A percentile compares a stretch with the other conserved stretches of the same genome.
Evolutionary conservation across 2,888 invertebrate genomes (phyloP).

Genomic region (Orthonevra nobilis): DNA sequence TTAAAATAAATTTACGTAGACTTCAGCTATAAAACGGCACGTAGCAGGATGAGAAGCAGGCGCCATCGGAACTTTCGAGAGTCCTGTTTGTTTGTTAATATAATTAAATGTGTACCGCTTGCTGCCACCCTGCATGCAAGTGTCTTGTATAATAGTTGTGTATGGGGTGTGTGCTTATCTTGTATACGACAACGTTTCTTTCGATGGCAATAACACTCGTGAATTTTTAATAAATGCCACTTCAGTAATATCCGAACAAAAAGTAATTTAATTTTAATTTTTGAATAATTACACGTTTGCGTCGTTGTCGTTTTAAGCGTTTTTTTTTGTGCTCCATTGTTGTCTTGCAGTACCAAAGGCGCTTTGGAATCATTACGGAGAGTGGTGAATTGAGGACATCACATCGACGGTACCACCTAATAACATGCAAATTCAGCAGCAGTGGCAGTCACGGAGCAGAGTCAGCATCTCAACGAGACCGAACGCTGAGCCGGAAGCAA

Average conservation of each 20-base stretch:
- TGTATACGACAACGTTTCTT: conserved; percentile 43
- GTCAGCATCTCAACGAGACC: conserved; percentile 35
- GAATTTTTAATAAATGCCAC: conserved; percentile 67
- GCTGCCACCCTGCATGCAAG: conserved; percentile 5
- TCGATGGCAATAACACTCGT: conserved; percentile 51
- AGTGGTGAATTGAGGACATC: conserved; percentile 5
- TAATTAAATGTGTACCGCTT: conserved; percentile 44
- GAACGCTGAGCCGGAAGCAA: conserved; percentile 33
- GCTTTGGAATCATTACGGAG: conserved; percentile 5
- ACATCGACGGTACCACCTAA: conserved; percentile 30
- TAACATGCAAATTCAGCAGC: conserved; percentile 64
- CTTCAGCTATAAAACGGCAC: neutral
- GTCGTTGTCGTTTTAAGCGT: conserved; percentile 4
- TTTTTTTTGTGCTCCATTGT: neutral
- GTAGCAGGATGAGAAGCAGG: neutral
- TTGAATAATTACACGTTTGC: conserved; percentile 66
- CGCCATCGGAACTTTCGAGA: conserved; percentile 1
- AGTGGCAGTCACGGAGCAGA: conserved; percentile 12
- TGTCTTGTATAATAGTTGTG: conserved; percentile 1
- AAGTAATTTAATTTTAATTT: conserved; percentile 69
- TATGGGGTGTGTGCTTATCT: conserved; percentile 3
- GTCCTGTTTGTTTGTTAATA: conserved; percentile 50
- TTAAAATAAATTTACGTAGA: conserved; percentile 34
- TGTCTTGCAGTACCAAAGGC: conserved; percentile 1
- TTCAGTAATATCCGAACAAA: conserved; percentile 65